These are phyloP conservation scores for Anser brachyrhynchus DNA, from an alignment of 2,113 vertebrate species.

Conservation along the genomic window DNA sequence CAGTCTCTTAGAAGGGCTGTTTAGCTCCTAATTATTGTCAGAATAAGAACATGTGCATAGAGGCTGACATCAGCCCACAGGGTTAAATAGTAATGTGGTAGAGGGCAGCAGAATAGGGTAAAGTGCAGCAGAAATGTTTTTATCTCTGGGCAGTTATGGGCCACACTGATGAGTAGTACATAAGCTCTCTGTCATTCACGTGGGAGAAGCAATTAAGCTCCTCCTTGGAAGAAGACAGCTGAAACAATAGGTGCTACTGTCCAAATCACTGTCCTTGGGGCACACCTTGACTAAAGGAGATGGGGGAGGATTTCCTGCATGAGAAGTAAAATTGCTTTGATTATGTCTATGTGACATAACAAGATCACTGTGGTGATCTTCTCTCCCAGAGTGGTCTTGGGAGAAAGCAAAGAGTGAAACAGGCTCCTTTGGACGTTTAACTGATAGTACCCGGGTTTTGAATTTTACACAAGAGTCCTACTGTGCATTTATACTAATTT, in stretches of 20 bases:
- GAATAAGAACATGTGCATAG: not conserved
- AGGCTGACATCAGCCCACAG: not conserved
- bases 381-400: not conserved
- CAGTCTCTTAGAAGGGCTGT: not conserved
- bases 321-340: not conserved
- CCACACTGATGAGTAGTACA: not conserved
- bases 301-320: not conserved
- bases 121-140: not conserved
- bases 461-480: not conserved
- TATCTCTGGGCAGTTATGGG: not conserved
- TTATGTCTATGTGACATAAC: not conserved
- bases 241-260: slow-evolving; percentile 27
- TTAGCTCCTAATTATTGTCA: not conserved
- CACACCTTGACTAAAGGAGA: not conserved
- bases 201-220: slow-evolving; percentile 12
- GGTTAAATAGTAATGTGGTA: not conserved
- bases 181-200: not conserved
- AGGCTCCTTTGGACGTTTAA: not conserved
- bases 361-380: not conserved
- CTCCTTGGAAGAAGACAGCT: not conserved
- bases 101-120: not conserved
- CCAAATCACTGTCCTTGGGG: not conserved
- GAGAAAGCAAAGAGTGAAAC: not conserved
- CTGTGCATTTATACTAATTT: not conserved
- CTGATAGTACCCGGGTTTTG: not conserved